These are phyloP conservation scores for Myathropa florea DNA, from an alignment of 2,888 invertebrate species.

Conservation along the genomic window DNA sequence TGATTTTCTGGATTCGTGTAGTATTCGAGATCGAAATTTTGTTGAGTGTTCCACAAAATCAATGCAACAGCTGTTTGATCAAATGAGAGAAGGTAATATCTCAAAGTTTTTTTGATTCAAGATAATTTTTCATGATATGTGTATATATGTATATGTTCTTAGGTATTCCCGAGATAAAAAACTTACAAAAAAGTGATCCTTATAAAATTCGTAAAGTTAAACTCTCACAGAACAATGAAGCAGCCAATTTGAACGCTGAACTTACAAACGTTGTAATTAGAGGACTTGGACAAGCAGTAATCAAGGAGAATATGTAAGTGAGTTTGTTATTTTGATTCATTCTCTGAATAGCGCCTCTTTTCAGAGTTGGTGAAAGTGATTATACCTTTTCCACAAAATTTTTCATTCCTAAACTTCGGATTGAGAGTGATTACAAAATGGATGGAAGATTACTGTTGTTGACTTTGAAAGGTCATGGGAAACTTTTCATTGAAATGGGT, in stretches of 20 bases:
- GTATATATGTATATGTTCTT: background rate
- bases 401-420: slow-evolving; percentile 84
- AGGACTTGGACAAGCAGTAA: slow-evolving; percentile 84
- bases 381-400: slow-evolving; percentile 85
- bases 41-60: slow-evolving; percentile 57
- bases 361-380: slow-evolving; percentile 84
- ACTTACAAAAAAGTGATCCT: slow-evolving; percentile 84
- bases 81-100: slow-evolving; percentile 67
- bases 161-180: slow-evolving; percentile 75
- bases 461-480: slow-evolving; percentile 85
- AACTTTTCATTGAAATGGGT: slow-evolving; percentile 84
- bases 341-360: background rate
- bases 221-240: slow-evolving; percentile 85
- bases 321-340: background rate
- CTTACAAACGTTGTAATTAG: slow-evolving; percentile 84
- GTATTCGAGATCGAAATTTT: slow-evolving; percentile 51
- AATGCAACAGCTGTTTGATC: slow-evolving; percentile 67
- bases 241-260: slow-evolving; percentile 86
- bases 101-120: background rate
- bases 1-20: slow-evolving; percentile 64
- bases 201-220: slow-evolving; percentile 84
- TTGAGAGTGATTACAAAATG: slow-evolving; percentile 86
- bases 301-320: slow-evolving; percentile 83
- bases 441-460: slow-evolving; percentile 85
- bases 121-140: background rate